These are phyloP conservation scores for Platalea minor DNA, from an alignment of 2,797 vertebrate genomes.

Conservation along the genomic window DNA sequence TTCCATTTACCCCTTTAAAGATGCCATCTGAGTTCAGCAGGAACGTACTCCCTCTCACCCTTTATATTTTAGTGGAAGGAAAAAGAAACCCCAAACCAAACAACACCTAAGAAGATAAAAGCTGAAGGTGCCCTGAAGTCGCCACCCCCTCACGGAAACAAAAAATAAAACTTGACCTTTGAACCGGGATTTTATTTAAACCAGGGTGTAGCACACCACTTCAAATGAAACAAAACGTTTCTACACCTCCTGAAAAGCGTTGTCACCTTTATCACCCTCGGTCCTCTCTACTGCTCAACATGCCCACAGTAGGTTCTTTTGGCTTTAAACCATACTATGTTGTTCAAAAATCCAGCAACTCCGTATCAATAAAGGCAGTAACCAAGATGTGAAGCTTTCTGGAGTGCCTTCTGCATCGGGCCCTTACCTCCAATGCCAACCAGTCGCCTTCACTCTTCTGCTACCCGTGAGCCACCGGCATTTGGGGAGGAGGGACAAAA, in stretches of 20 bases:
- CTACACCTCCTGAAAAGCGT: not conserved
- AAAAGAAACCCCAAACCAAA: not conserved
- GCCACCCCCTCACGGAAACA: not conserved
- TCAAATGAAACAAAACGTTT: not conserved
- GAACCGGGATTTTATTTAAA: not conserved
- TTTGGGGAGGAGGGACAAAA: not conserved
- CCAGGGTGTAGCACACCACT: not conserved
- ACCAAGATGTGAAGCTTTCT: not conserved
- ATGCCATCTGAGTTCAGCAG: not conserved
- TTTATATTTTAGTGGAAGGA: not conserved
- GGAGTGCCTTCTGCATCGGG: not conserved
- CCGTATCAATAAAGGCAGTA: not conserved
- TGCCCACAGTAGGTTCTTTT: not conserved
- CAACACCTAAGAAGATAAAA: not conserved
- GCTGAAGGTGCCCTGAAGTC: not conserved
- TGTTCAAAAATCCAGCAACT: not conserved
- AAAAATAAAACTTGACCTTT: not conserved
- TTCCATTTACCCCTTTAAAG: not conserved
- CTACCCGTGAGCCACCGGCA: not conserved
- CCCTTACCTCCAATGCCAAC: not conserved
- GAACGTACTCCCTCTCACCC: fast-evolving
- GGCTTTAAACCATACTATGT: fast-evolving
- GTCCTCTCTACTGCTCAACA: not conserved
- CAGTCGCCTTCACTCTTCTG: not conserved
- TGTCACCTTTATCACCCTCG: not conserved